Conservation (phyloP, 2,113 vertebrate genomes). For the Cairina moschata region DNA sequence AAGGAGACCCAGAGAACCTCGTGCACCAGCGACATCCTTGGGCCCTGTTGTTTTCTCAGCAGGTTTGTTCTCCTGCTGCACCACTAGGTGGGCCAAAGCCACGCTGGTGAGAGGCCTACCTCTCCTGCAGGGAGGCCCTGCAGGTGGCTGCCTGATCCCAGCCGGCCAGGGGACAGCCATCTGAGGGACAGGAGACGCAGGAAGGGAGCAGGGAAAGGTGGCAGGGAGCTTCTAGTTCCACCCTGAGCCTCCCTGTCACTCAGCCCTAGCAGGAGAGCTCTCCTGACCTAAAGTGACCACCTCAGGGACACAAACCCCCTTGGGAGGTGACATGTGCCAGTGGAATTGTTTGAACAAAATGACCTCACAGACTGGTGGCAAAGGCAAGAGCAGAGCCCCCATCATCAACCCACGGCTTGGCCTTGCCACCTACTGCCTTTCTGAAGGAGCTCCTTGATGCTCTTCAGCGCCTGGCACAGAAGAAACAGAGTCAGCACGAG, state of each 20-base stretch:
- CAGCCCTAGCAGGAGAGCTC: accelerated
- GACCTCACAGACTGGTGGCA: background rate
- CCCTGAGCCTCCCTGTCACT: accelerated
- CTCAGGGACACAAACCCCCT: background rate
- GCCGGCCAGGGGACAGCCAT: background rate
- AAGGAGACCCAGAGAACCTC: background rate
- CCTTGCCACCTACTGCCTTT: background rate
- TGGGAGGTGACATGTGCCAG: background rate
- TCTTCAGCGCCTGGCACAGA: background rate
- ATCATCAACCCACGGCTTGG: accelerated
- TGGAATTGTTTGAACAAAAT: background rate
- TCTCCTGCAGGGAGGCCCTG: background rate
- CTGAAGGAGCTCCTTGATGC: background rate
- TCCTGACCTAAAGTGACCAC: background rate
- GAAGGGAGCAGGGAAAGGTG: background rate
- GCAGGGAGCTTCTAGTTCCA: background rate
- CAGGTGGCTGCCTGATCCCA: background rate
- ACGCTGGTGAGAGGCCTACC: background rate
- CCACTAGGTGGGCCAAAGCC: slow-evolving; percentile 64
- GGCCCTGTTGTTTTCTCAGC: accelerated
- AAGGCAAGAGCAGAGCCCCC: background rate
- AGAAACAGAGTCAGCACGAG: background rate
- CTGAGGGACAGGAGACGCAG: background rate
- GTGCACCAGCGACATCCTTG: background rate
- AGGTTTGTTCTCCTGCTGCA: slow-evolving; percentile 1